phyloP scores from a whole-genome alignment of 2,113 vertebrate genomes.

The Sebastes fasciatus region DNA sequence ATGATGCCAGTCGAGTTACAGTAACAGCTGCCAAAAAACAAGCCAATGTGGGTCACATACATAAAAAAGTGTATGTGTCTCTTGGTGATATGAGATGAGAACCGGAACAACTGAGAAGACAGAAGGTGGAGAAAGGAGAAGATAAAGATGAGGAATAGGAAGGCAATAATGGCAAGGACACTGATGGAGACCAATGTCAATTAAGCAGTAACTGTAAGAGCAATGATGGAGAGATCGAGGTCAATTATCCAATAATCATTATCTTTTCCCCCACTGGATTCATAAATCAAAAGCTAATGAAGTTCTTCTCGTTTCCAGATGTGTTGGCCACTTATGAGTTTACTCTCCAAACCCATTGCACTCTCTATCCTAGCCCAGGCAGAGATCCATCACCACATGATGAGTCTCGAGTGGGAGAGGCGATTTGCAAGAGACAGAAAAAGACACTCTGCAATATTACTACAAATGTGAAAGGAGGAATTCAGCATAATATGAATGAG shows the following conservation, averaged over 20 bases:
- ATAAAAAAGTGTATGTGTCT: constrained; percentile 4
- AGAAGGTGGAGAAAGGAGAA: background rate
- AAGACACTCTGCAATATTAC: constrained; percentile 21
- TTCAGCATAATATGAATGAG: constrained; percentile 5
- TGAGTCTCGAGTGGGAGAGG: background rate
- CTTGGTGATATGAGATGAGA: background rate
- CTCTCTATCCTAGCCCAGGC: constrained; percentile 16
- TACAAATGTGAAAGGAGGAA: constrained; percentile 15
- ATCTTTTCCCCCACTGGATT: constrained; percentile 25
- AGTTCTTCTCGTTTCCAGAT: constrained; percentile 22
- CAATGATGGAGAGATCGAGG: constrained; percentile 40
- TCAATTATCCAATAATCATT: constrained; percentile 53
- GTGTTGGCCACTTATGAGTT: constrained; percentile 21
- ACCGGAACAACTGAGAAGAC: background rate
- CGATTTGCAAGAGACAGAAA: constrained; percentile 28
- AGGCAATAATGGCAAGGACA: constrained; percentile 48
- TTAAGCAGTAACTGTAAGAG: constrained; percentile 44
- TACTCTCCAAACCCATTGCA: constrained; percentile 30
- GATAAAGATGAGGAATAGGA: constrained; percentile 2
- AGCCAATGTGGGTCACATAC: constrained; percentile 14
- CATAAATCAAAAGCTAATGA: constrained; percentile 60
- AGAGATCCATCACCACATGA: constrained; percentile 38
- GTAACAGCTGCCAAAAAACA: constrained; percentile 31
- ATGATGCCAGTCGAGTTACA: constrained; percentile 38
- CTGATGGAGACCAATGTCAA: constrained; percentile 56